A percentile compares a stretch with the other conserved stretches of the same genome.
Conservation (phyloP, 1,140 invertebrate species). For the Drosophila orosa region DNA sequence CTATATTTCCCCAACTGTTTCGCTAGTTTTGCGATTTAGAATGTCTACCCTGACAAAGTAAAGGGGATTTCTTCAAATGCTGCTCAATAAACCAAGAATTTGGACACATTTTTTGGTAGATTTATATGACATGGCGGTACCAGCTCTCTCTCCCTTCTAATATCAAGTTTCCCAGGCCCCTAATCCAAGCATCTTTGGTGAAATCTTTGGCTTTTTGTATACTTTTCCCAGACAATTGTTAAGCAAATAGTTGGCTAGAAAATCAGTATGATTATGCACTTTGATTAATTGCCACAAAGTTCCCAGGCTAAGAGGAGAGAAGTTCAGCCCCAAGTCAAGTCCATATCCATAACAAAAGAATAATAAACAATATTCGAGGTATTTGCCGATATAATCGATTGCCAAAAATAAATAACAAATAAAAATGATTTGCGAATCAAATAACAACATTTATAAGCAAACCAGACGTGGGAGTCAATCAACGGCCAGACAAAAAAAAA, state of each 20-base stretch:
- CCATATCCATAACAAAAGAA: constrained; percentile 72
- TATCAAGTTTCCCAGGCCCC: constrained; percentile 6
- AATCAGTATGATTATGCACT: constrained; percentile 59
- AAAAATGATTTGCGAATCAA: constrained; percentile 59
- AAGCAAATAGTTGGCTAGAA: constrained; percentile 41
- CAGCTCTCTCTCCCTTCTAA: constrained; percentile 8
- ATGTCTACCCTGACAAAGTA: constrained; percentile 37
- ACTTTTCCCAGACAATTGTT: constrained; percentile 55
- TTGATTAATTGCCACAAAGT: constrained; percentile 77
- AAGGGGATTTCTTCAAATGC: constrained; percentile 17
- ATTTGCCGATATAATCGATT: constrained; percentile 51
- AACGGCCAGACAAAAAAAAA: constrained; percentile 41
- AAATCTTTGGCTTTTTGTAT: constrained; percentile 42
- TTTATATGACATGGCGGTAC: not conserved
- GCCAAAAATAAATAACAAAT: constrained; percentile 39
- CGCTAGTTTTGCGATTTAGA: constrained; percentile 45
- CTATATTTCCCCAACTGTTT: constrained; percentile 35
- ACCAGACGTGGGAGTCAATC: constrained; percentile 74
- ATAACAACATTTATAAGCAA: constrained; percentile 59
- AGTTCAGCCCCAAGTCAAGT: constrained; percentile 51
- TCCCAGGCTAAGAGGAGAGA: constrained; percentile 57
- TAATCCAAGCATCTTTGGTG: not conserved
- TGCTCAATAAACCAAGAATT: not conserved
- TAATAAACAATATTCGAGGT: constrained; percentile 53
- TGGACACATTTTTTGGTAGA: not conserved